phyloP scores from a whole-genome alignment of 35 echinoderm and acorn worm genomes.

The Diadema setosum region DNA sequence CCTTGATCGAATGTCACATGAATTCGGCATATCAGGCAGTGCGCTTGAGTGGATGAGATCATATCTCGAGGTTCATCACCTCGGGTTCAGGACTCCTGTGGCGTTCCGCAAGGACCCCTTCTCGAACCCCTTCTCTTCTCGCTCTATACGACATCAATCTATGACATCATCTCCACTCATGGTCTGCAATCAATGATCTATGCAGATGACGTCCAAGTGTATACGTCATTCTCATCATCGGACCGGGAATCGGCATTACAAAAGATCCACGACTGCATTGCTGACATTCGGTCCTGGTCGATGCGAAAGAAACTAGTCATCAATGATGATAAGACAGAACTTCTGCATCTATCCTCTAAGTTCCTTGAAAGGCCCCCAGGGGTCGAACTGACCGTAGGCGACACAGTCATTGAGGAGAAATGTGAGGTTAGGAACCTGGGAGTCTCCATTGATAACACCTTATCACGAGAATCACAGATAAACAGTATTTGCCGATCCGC shows the following conservation, averaged over 20 bases:
- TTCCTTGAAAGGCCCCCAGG: background rate
- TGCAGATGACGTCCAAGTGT: conserved; percentile 65
- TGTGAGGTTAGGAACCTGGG: background rate
- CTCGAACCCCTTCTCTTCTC: conserved; percentile 44
- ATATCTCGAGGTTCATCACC: conserved; percentile 16
- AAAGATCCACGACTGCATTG: background rate
- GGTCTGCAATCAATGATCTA: conserved; percentile 46
- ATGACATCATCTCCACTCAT: conserved; percentile 63
- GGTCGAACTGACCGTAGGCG: background rate
- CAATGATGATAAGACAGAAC: background rate
- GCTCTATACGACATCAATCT: conserved; percentile 48
- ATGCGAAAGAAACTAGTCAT: background rate
- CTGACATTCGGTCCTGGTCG: background rate
- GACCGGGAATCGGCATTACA: background rate
- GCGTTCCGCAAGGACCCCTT: conserved; percentile 79
- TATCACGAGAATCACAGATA: background rate
- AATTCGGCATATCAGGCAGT: conserved; percentile 30
- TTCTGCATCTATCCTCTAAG: background rate
- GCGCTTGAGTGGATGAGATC: conserved; percentile 52
- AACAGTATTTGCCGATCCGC: background rate
- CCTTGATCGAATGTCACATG: conserved; percentile 11
- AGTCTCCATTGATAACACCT: too few species aligned
- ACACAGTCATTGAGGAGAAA: background rate
- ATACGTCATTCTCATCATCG: background rate
- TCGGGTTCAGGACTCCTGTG: background rate